Percentiles rank a stretch among this genome's conserved stretches.
Evolutionary conservation across 2,113 vertebrate genomes (phyloP).

Genomic region (Stomatorhinus ivindoensis): DNA sequence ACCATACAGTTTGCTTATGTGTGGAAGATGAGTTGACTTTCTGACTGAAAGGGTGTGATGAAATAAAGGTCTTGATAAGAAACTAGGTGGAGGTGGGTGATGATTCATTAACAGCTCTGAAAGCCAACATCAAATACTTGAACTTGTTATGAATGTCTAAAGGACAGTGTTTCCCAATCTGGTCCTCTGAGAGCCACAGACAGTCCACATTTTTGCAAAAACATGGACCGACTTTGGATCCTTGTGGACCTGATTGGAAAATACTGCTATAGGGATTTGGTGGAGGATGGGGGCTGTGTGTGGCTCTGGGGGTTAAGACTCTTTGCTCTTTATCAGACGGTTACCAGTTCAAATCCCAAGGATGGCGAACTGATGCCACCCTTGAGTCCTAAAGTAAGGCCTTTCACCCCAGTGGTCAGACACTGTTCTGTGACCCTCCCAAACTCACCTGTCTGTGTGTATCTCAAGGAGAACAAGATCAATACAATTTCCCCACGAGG

Average conservation of each 20-base stretch:
- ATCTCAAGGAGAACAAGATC: background rate
- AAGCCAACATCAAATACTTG: background rate
- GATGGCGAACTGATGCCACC: background rate
- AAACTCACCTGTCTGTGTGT: constrained; percentile 1
- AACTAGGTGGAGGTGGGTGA: background rate
- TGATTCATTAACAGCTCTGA: background rate
- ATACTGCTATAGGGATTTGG: background rate
- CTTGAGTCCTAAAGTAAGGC: background rate
- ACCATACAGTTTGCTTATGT: background rate
- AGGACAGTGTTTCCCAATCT: background rate
- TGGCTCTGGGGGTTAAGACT: background rate
- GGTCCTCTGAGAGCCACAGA: background rate
- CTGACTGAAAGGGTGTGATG: background rate
- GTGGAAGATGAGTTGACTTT: background rate
- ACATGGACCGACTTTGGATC: background rate
- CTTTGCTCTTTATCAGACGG: background rate
- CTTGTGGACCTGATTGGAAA: background rate
- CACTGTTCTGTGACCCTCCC: background rate
- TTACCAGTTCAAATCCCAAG: background rate
- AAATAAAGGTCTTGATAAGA: background rate
- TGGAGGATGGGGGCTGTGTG: background rate
- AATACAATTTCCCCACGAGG: background rate
- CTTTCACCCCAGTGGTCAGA: background rate
- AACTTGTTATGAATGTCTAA: background rate
- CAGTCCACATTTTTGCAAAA: background rate